phyloP scores from a whole-genome alignment of 2,888 invertebrate genomes.

The Callimorpha dominula region DNA sequence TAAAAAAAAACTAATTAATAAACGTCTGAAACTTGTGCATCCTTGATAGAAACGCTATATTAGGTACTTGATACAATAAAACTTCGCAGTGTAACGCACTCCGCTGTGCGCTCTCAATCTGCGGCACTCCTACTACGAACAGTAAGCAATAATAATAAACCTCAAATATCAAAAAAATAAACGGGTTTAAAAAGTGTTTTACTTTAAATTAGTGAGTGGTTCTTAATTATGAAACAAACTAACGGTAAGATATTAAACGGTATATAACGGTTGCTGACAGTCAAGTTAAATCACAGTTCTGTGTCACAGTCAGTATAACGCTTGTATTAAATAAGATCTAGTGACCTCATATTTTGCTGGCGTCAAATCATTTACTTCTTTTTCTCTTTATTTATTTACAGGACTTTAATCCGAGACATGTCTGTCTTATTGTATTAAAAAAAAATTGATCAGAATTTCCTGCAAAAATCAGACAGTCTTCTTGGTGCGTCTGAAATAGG shows the following conservation, averaged over 20 bases:
- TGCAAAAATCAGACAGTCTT: too few species aligned
- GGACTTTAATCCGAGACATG: too few species aligned
- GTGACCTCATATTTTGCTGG: too few species aligned
- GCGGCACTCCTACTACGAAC: background rate
- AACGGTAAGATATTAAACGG: constrained; percentile 10
- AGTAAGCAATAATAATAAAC: background rate
- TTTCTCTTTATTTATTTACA: too few species aligned
- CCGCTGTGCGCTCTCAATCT: constrained; percentile 23
- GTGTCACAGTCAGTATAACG: too few species aligned
- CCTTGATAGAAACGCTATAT: constrained; percentile 44
- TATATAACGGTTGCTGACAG: too few species aligned
- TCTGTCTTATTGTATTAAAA: too few species aligned
- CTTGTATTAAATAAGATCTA: too few species aligned
- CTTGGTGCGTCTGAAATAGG: too few species aligned
- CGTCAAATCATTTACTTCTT: too few species aligned
- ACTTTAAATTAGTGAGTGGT: background rate
- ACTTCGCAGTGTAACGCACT: constrained; percentile 48
- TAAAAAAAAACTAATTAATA: background rate
- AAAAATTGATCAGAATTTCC: too few species aligned
- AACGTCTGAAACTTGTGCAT: constrained; percentile 16
- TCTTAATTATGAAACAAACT: constrained; percentile 9
- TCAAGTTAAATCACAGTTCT: too few species aligned
- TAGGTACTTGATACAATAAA: constrained; percentile 44
- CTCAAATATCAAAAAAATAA: background rate
- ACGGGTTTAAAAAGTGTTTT: background rate